Percentiles rank a stretch among this genome's conserved stretches.
Conservation (phyloP, 2,888 invertebrate species). For the Poecilobothrus nobilitatus region DNA sequence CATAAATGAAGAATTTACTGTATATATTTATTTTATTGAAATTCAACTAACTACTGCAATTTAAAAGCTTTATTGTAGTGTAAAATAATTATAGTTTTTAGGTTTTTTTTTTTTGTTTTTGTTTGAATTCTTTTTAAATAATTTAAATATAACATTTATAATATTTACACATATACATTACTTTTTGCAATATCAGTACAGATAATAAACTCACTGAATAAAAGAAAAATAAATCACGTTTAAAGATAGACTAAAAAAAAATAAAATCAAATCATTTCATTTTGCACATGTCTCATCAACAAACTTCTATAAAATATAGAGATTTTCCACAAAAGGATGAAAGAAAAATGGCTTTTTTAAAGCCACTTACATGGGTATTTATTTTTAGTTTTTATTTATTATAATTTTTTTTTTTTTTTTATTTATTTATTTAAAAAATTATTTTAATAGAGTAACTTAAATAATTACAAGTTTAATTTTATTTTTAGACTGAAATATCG, state of each 20-base stretch:
- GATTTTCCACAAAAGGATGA: neutral
- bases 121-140: neutral
- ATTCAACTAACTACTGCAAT: neutral
- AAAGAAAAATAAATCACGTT: no score
- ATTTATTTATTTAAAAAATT: no score
- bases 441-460: no score
- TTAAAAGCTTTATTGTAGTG: neutral
- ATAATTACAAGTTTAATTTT: conserved; percentile 23
- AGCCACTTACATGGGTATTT: conserved; percentile 9
- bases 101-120: neutral
- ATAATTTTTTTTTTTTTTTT: no score
- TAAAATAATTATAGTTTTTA: neutral
- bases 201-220: no score
- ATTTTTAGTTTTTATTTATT: neutral
- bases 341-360: conserved; percentile 10
- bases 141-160: no score
- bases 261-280: neutral
- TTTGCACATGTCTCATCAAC: neutral
- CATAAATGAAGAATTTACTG: neutral
- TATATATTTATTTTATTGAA: neutral
- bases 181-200: no score
- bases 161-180: no score
- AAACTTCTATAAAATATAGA: neutral
- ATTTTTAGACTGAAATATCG: conserved; percentile 22
- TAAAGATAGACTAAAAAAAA: no score